Conservation (phyloP, 2,888 invertebrate species). For the Melinaea marsaeus region DNA sequence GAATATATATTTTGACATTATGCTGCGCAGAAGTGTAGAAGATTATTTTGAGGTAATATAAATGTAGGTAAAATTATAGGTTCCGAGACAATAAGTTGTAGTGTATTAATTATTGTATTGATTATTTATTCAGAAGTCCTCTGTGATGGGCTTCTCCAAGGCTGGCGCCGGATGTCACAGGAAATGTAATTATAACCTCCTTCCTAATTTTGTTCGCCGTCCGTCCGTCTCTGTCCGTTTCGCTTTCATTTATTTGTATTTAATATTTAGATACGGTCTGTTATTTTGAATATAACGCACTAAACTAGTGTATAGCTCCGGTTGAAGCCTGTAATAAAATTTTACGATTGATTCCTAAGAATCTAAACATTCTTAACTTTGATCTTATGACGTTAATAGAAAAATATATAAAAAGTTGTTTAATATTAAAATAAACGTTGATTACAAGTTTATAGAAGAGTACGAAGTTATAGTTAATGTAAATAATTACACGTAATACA, state of each 20-base stretch:
- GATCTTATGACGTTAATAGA: not conserved
- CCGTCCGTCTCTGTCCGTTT: slow-evolving; percentile 45
- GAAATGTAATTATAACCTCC: slow-evolving; percentile 65
- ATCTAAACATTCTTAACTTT: slow-evolving; percentile 24
- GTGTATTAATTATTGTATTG: not conserved
- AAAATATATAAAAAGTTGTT: not conserved
- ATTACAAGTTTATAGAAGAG: too few relatives aligned
- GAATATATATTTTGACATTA: slow-evolving; percentile 15
- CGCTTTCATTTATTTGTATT: slow-evolving; percentile 40
- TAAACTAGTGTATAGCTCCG: slow-evolving; percentile 16
- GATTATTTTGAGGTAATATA: too few relatives aligned
- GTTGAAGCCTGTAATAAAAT: slow-evolving; percentile 18
- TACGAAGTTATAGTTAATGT: too few relatives aligned
- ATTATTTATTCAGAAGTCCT: not conserved
- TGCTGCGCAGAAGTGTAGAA: slow-evolving; percentile 17
- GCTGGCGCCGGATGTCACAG: slow-evolving; percentile 45
- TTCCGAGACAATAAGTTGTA: not conserved
- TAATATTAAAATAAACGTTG: too few relatives aligned
- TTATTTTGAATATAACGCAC: slow-evolving; percentile 24
- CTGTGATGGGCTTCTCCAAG: slow-evolving; percentile 30
- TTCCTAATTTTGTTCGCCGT: slow-evolving; percentile 44
- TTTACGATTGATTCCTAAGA: slow-evolving; percentile 37
- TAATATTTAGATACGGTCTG: slow-evolving; percentile 20
- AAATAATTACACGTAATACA: too few relatives aligned
- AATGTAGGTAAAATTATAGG: too few relatives aligned